Conservation (phyloP, 2,797 vertebrate genomes). For the Peromyscus attwateri region DNA sequence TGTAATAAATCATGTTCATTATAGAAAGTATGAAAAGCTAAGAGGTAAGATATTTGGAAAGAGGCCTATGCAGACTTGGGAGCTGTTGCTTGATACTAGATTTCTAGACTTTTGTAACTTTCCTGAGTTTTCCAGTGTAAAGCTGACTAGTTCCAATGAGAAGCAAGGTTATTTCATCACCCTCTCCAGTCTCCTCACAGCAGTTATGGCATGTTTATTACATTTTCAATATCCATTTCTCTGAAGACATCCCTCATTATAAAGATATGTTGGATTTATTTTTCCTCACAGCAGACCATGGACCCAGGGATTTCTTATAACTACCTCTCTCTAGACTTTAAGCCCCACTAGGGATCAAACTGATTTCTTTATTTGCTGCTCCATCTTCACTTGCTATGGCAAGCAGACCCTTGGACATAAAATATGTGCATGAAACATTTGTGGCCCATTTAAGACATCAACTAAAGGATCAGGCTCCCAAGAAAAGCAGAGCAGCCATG, state of each 20-base stretch:
- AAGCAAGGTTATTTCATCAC: background rate
- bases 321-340: background rate
- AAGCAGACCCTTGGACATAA: background rate
- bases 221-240: slow-evolving; percentile 2
- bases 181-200: background rate
- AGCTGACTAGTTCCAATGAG: background rate
- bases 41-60: background rate
- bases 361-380: background rate
- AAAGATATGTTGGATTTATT: background rate
- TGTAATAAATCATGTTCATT: background rate
- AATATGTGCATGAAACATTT: background rate
- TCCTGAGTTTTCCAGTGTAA: background rate
- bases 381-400: background rate
- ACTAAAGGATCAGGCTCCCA: background rate
- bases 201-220: background rate
- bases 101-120: background rate
- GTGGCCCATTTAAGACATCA: background rate
- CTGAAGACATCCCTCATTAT: background rate
- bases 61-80: background rate
- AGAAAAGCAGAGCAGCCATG: background rate
- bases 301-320: background rate
- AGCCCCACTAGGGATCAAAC: background rate
- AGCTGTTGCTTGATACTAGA: background rate
- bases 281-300: background rate
- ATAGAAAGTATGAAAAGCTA: background rate